Evolutionary conservation across 2,797 vertebrate species (phyloP).

Genomic region (Odontamblyopus lacepedii): DNA sequence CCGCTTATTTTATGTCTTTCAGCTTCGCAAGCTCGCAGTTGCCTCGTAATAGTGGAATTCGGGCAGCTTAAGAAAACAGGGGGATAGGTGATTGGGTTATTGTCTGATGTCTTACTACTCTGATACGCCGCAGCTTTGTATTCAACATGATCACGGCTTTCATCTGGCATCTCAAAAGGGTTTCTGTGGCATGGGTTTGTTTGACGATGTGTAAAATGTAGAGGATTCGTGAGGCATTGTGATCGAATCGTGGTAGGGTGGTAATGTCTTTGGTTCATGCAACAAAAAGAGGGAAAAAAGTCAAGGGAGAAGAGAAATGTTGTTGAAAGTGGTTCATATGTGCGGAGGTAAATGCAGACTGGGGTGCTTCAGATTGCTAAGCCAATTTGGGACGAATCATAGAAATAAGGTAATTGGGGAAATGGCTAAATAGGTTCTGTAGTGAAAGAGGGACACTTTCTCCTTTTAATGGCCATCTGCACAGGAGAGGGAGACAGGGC

Average conservation of each 20-base stretch:
- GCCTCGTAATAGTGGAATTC: constrained; percentile 76
- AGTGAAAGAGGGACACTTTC: constrained; percentile 93
- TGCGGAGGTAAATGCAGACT: constrained; percentile 31
- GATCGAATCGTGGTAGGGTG: constrained; percentile 30
- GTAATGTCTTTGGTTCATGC: constrained; percentile 27
- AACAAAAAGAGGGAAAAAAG: constrained; percentile 19
- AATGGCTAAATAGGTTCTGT: constrained; percentile 95
- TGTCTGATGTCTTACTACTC: constrained; percentile 77
- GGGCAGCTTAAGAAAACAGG: constrained; percentile 79
- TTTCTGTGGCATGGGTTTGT: constrained; percentile 59
- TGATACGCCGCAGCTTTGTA: constrained; percentile 73
- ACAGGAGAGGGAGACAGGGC: constrained; percentile 96
- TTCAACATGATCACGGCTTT: constrained; percentile 65
- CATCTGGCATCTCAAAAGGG: constrained; percentile 67
- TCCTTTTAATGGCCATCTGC: constrained; percentile 99
- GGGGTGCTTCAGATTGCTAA: constrained; percentile 63
- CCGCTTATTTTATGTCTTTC: constrained; percentile 81
- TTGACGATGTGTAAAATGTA: constrained; percentile 58
- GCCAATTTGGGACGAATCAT: constrained; percentile 74
- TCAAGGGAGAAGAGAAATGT: constrained; percentile 19
- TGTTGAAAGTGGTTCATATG: constrained; percentile 13
- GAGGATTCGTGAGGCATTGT: constrained; percentile 42
- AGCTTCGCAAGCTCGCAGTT: constrained; percentile 71
- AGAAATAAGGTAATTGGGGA: constrained; percentile 91
- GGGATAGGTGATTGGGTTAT: constrained; percentile 80